phyloP scores from a whole-genome alignment of 2,888 invertebrate species.

The Allolobophora icterica region DNA sequence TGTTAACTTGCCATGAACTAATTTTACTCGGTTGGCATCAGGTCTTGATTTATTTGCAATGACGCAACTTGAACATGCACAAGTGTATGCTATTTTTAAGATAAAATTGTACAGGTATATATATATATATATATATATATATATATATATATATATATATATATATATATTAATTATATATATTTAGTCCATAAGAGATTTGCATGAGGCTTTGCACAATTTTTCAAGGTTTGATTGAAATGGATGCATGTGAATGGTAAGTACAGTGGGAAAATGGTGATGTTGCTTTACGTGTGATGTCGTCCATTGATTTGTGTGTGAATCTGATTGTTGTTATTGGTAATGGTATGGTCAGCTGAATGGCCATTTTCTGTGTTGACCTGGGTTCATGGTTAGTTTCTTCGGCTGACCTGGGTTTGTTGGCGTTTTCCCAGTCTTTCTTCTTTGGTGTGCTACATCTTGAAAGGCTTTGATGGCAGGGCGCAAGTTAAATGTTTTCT shows the following conservation, averaged over 20 bases:
- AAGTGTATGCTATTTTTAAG: not conserved
- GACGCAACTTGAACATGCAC: not conserved
- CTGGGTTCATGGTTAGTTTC: not conserved
- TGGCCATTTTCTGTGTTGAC: too few relatives aligned
- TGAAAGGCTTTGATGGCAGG: not conserved
- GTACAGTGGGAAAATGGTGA: not conserved
- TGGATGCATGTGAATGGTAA: not conserved
- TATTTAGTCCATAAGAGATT: not conserved
- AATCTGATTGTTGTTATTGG: not conserved
- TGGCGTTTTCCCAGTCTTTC: not conserved
- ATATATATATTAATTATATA: not conserved
- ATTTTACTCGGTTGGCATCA: not conserved
- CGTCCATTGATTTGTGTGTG: not conserved
- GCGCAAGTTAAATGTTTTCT: not conserved
- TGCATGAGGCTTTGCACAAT: not conserved
- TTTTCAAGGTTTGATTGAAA: not conserved
- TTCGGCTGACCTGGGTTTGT: not conserved
- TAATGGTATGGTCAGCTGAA: not conserved
- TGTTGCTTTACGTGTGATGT: not conserved
- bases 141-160: too few relatives aligned
- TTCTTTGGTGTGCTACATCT: not conserved
- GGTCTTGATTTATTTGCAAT: not conserved
- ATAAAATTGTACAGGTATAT: not conserved
- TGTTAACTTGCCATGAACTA: not conserved
- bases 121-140: conserved; percentile 1